Percentiles rank a stretch among this genome's conserved stretches.
These are phyloP conservation scores for Melitaea cinxia DNA, from an alignment of 1,140 invertebrate genomes.

Conservation along the genomic window DNA sequence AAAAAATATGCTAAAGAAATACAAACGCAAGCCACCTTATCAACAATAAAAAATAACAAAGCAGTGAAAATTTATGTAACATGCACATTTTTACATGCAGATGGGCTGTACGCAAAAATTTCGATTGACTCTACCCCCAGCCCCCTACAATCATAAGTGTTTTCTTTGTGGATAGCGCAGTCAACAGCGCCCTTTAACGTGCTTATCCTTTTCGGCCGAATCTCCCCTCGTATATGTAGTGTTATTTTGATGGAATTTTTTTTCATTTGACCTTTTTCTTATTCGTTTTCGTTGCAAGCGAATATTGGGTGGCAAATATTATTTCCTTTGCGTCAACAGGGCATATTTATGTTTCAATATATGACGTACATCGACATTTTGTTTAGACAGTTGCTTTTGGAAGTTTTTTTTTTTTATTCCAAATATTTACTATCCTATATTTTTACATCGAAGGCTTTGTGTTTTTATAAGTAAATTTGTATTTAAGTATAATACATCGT, in stretches of 20 bases:
- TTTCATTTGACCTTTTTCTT: slow-evolving; percentile 19
- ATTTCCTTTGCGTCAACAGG: slow-evolving; percentile 27
- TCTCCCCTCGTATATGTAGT: slow-evolving; percentile 54
- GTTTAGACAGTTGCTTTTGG: too few relatives aligned
- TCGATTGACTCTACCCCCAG: slow-evolving; percentile 58
- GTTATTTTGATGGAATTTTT: slow-evolving; percentile 44
- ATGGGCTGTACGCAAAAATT: slow-evolving; percentile 54
- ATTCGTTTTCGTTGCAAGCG: slow-evolving; percentile 31
- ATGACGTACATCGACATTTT: too few relatives aligned
- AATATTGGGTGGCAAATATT: slow-evolving; percentile 37
- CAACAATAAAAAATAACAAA: slow-evolving; percentile 10
- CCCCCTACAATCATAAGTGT: slow-evolving; percentile 68
- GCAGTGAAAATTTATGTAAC: slow-evolving; percentile 28
- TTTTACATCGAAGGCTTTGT: too few relatives aligned
- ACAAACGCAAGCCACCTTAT: not conserved
- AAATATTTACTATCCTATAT: too few relatives aligned
- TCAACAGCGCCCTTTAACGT: slow-evolving; percentile 70
- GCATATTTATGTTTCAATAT: slow-evolving; percentile 14
- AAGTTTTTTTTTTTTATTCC: too few relatives aligned
- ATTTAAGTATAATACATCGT: too few relatives aligned
- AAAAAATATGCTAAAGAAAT: slow-evolving; percentile 17
- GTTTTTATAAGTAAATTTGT: too few relatives aligned
- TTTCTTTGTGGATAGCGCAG: slow-evolving; percentile 75
- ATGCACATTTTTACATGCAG: slow-evolving; percentile 21
- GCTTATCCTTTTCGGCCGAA: slow-evolving; percentile 70